phyloP scores from a whole-genome alignment of 2,888 invertebrate genomes.

The Sesia bembeciformis region DNA sequence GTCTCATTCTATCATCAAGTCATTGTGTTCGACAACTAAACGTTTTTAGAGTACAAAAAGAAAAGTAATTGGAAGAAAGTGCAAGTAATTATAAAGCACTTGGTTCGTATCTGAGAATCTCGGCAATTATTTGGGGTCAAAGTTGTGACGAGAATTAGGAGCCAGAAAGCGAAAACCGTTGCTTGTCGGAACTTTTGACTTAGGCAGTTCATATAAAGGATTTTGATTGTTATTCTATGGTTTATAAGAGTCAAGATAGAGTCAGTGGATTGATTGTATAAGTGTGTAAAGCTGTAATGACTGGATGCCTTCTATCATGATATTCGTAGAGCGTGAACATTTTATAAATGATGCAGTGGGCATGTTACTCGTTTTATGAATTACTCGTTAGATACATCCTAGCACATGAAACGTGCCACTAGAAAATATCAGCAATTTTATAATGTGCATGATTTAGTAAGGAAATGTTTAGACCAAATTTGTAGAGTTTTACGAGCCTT shows the following conservation, averaged over 20 bases:
- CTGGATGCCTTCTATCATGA: slow-evolving; percentile 7
- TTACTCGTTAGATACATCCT: background rate
- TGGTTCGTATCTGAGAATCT: background rate
- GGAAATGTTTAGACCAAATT: no score
- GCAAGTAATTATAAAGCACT: background rate
- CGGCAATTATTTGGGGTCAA: slow-evolving; percentile 5
- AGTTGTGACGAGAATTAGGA: slow-evolving; percentile 11
- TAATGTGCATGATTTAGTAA: no score
- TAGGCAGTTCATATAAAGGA: no score
- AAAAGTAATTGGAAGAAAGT: background rate
- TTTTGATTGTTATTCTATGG: no score
- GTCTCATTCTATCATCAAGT: no score
- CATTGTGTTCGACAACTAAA: no score
- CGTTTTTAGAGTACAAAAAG: no score
- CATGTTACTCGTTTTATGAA: slow-evolving; percentile 1
- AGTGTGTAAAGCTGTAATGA: slow-evolving; percentile 8
- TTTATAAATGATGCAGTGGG: slow-evolving; percentile 3
- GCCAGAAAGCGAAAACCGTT: slow-evolving; percentile 18
- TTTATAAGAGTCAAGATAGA: no score
- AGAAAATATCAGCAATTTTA: no score
- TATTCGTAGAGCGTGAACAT: slow-evolving; percentile 8
- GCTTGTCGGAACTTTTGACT: background rate
- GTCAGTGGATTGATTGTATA: no score
- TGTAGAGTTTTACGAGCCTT: no score
- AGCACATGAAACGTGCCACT: no score